Base-by-base conservation (phyloP, 2,113 vertebrate species). In the Plectropomus leopardus region DNA sequence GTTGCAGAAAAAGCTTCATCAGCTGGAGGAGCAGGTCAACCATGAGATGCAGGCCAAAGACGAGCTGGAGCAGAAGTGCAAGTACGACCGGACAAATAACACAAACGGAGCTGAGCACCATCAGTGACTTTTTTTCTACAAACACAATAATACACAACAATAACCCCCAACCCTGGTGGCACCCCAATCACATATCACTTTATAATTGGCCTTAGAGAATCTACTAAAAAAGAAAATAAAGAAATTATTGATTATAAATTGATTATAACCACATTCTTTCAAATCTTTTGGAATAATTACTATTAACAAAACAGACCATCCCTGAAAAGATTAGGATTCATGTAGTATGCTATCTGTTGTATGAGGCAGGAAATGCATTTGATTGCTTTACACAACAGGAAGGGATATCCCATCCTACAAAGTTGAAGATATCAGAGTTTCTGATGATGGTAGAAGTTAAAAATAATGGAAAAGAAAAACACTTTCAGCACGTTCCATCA, bases 31-130 rank as follows among this genome's bases (percentile, higher is more conserved):
- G 82, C 94, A 97, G 72, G 95, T 98, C 72, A 94, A 94, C 87
- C 95, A 94, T 88, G 98, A 99, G 92, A 93, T 96, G 71, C 97
- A 98, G 95, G 95, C 96, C 94, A 99, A 96, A 95, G 96, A 99
- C 60, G 97, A 98, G 71, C 92, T 99, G 90, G 97, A 99, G 76
- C 95, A 96, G 72, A 99, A 97, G 85, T 97, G 91, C 96, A 97
- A 94, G 98, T 99, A 95, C 19, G 77, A 77, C 8, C 11, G 9
- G 16, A 78, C n/a, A 17, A 3, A 47, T 8, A 60, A 57, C 69
- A 65, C 58, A 26, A 64, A 69, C 30, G 2, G 9, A 53, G 17
- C 24, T 44, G 60, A 66, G 40, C 23, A 16, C 11, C 24, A 24
- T 36, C 5, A 58, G 4, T 24, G 63, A 32, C 40, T 24, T 23